These are phyloP conservation scores for Catocala fraxini DNA, from an alignment of 2,888 invertebrate species.

Conservation along the genomic window DNA sequence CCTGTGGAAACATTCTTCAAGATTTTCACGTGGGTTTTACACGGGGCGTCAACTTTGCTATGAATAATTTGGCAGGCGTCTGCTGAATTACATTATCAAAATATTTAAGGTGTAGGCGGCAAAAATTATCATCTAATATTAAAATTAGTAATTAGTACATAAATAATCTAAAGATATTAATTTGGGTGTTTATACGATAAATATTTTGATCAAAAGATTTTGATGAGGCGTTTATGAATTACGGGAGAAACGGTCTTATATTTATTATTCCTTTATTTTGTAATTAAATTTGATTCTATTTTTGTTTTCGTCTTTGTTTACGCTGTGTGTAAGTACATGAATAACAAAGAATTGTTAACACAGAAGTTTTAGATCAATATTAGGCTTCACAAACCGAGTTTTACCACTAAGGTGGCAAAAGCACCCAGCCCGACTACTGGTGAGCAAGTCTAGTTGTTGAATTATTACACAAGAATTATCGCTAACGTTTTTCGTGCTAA, in stretches of 20 bases:
- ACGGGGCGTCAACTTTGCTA: background rate
- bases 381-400: too few species aligned
- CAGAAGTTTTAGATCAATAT: too few species aligned
- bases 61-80: background rate
- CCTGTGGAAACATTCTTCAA: slow-evolving; percentile 1
- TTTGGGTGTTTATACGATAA: background rate
- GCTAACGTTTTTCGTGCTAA: too few species aligned
- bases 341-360: too few species aligned
- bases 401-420: too few species aligned
- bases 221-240: background rate
- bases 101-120: background rate
- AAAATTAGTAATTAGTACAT: background rate
- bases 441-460: too few species aligned
- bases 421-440: too few species aligned
- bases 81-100: background rate
- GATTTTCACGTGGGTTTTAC: background rate
- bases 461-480: too few species aligned
- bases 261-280: too few species aligned
- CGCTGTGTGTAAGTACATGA: too few species aligned
- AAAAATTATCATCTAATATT: slow-evolving; percentile 1
- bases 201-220: background rate
- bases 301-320: too few species aligned
- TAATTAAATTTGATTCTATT: too few species aligned
- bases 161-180: slow-evolving; percentile 2
- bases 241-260: background rate